Evolutionary conservation across 2,113 vertebrate genomes (phyloP), one percentile per base, ranked within the genome.

Genomic region (Cichladusa arquata): DNA sequence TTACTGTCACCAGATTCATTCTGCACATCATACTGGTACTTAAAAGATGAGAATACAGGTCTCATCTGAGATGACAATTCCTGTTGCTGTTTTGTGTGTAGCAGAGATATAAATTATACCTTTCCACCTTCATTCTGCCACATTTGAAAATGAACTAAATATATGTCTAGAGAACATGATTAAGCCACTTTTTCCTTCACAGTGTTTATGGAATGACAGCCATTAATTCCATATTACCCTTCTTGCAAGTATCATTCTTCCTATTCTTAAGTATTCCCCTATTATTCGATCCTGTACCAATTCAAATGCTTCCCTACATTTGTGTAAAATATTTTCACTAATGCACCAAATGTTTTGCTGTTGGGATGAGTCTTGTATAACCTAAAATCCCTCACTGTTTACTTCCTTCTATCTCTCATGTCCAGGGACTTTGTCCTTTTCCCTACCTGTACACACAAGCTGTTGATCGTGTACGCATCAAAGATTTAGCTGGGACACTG

Each of bases 361-460:
- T 28, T 53, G 26, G 31, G 26, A 57, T 45, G 5, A 87, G 26
- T 42, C 50, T 2, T 47, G 50, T 33, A 69, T n/a, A 77, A 76
- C 7, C 15, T 57, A 53, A 90, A 92, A 77, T 40, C 10, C 23
- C 22, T 60, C 19, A 38, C 34, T 53, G 19, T 42, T 80, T 72
- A 24, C 11, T 40, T 81, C 29, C 19, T 86, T 50, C n/a, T 44
- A 0, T n/a, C 24, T 61, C 19, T 67, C n/a, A 54, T 29, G 19
- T 81, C 17, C 31, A 48, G 13, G 7, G 8, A 74, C 28, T 85
- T 92, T 8, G n/a, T 58, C 34, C 12, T 91, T 74, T 81, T 29
- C 28, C 5, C 20, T 61, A 12, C 3, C 34, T 2, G 0, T 13
- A 11, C 7, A 48, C 25, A 22, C 24, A 53, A 42, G 1, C 2